Evolutionary conservation across 1,140 invertebrate genomes (phyloP), one percentile per base, ranked within the genome.

Genomic region (Cylas formicarius): DNA sequence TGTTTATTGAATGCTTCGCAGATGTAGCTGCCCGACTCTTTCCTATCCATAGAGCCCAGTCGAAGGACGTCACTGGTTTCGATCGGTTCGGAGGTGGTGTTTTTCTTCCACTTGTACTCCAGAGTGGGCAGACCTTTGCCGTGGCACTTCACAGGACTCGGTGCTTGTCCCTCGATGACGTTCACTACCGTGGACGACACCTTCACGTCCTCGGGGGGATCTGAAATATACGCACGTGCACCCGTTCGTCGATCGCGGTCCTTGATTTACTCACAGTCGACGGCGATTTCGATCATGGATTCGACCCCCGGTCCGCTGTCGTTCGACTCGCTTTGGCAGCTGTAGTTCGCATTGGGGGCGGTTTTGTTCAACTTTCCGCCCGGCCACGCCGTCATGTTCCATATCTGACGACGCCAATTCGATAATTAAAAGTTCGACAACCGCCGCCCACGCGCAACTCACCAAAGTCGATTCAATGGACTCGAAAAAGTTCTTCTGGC

Each of bases 181-280:
- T 81, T 77, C 14, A 91, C 75, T 17, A 76, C 67, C 26, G 68
- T 71, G 8, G 79, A 77, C 0, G 81, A 81, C 4, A 91, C 81
- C 1, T 77, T 81, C 51, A 90, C 78, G 55, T 88, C 81, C 59
- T 90, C 84, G 3, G 90, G 90, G 41, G 89, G 84, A 76, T 86
- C 90, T 93, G 70, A 27, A 58, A 67, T 16, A 19, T 10, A 36
- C 9, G 23, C n/a, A n/a, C n/a, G n/a, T n/a, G n/a, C n/a, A n/a
- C n/a, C n/a, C n/a, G n/a, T n/a, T n/a, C n/a, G n/a, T n/a, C n/a
- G n/a, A n/a, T n/a, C n/a, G n/a, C n/a, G n/a, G n/a, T n/a, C n/a
- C n/a, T n/a, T n/a, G n/a, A n/a, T n/a, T n/a, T 9, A 78, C 85
- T 81, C 68, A 92, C 88, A 94, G 71, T 93, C 88, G 14, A 92